Conservation (phyloP, 1,140 invertebrate species). For the Andrena cerasifolii region DNA sequence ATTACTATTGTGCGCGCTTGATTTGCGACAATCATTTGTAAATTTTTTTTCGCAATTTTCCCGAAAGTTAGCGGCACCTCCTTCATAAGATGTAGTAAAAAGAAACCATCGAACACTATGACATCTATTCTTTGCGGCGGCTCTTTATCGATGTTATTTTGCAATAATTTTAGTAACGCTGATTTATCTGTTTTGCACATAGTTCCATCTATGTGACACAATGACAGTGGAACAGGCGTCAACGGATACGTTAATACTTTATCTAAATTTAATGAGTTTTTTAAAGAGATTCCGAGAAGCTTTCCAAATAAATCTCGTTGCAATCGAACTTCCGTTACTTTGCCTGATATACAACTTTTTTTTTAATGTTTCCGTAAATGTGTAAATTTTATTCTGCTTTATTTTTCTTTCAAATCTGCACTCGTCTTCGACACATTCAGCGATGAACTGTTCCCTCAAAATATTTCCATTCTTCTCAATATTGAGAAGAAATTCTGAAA, state of each 20-base stretch:
- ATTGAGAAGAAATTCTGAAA: background rate
- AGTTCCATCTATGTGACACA: background rate
- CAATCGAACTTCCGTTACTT: constrained; percentile 39
- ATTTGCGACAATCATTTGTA: background rate
- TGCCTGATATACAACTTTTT: background rate
- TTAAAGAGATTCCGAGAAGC: constrained; percentile 27
- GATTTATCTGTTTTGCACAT: background rate
- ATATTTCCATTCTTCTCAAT: background rate
- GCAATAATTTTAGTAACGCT: constrained; percentile 28
- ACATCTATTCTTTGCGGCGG: constrained; percentile 20
- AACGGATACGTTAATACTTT: background rate
- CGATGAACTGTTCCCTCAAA: background rate
- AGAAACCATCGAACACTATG: constrained; percentile 54
- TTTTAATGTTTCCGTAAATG: background rate
- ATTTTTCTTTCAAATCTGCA: background rate
- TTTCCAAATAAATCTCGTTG: constrained; percentile 24
- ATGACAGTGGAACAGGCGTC: background rate
- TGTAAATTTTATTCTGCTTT: background rate
- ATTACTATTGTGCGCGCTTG: constrained; percentile 4
- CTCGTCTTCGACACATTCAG: too few relatives aligned
- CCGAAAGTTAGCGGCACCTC: constrained; percentile 17
- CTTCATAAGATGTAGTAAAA: constrained; percentile 45
- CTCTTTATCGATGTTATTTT: background rate
- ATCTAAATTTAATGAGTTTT: background rate
- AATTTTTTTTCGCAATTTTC: constrained; percentile 35